Percentiles rank a stretch among this genome's conserved stretches.
These are phyloP conservation scores for Chrysaora quinquecirrha DNA, from an alignment of 30 jellyfish, hydroid and myxozoan genomes.

Conservation along the genomic window DNA sequence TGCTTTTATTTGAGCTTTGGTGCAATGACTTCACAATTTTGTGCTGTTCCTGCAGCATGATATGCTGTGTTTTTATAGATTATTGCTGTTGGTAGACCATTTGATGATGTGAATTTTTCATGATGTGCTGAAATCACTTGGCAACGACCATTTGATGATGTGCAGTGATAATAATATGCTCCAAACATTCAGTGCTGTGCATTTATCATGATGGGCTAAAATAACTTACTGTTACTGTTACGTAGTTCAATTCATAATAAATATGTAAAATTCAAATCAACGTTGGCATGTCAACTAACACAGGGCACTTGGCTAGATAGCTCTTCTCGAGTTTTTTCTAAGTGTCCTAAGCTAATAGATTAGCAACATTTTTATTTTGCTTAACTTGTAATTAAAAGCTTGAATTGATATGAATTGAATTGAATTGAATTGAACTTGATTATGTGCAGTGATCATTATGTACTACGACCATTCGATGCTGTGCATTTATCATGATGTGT, in stretches of 20 bases:
- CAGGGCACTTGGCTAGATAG: too few species aligned
- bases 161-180: not conserved
- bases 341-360: too few species aligned
- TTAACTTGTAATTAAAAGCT: too few species aligned
- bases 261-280: too few species aligned
- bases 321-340: too few species aligned
- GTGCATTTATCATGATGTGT: not conserved
- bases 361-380: too few species aligned
- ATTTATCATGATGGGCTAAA: not conserved
- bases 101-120: not conserved
- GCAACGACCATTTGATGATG: not conserved
- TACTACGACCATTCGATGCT: conserved; percentile 1
- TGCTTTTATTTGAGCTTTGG: not conserved
- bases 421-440: too few species aligned
- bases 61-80: not conserved
- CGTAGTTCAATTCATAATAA: too few species aligned
- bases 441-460: not conserved
- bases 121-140: not conserved
- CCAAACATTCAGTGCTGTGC: conserved; percentile 2
- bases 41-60: not conserved
- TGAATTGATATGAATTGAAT: too few species aligned
- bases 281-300: too few species aligned
- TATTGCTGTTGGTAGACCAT: not conserved
- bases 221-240: too few species aligned
- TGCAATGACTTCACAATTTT: not conserved